Percentiles rank a stretch among this genome's conserved stretches.
Evolutionary conservation across 2,797 vertebrate species (phyloP).

Genomic region (Liparis tanakae): DNA sequence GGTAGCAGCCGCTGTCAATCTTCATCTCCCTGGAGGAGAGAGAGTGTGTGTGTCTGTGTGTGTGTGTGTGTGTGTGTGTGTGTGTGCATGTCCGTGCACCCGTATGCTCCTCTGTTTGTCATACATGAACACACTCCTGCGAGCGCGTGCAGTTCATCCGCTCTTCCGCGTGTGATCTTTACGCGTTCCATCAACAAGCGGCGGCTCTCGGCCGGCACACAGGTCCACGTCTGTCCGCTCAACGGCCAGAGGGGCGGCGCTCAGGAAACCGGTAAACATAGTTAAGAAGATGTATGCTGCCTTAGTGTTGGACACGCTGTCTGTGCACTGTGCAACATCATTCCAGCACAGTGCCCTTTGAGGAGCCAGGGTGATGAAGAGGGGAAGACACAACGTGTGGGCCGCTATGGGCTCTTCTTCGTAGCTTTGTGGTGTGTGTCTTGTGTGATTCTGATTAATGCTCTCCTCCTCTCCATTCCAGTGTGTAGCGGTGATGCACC

Average conservation of each 20-base stretch:
- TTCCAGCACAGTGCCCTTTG: slow-evolving; percentile 34
- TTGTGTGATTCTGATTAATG: background rate
- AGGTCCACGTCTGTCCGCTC: slow-evolving; percentile 60
- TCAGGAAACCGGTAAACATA: slow-evolving; percentile 56
- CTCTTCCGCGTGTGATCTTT: slow-evolving; percentile 49
- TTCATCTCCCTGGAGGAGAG: slow-evolving; percentile 19
- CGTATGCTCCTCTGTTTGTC: slow-evolving; percentile 48
- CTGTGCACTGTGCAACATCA: slow-evolving; percentile 25
- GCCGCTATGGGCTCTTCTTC: background rate
- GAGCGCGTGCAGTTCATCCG: slow-evolving; percentile 31
- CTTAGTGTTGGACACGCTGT: slow-evolving; percentile 37
- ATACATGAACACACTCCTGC: slow-evolving; percentile 17
- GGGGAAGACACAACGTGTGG: slow-evolving; percentile 10
- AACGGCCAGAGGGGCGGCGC: slow-evolving; percentile 54
- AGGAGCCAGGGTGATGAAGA: slow-evolving; percentile 26
- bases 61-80: slow-evolving; percentile 3
- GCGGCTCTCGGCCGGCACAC: slow-evolving; percentile 52
- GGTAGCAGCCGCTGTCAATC: slow-evolving; percentile 74
- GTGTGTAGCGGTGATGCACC: background rate
- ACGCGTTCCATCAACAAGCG: slow-evolving; percentile 67
- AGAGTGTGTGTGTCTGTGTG: slow-evolving; percentile 1
- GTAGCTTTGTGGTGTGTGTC: background rate
- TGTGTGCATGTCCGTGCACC: slow-evolving; percentile 18
- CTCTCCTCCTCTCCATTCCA: background rate
- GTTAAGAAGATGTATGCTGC: slow-evolving; percentile 50